A percentile compares a stretch with the other conserved stretches of the same genome.
phyloP scores from a whole-genome alignment of 2,797 vertebrate species.

The Carduelis carduelis region DNA sequence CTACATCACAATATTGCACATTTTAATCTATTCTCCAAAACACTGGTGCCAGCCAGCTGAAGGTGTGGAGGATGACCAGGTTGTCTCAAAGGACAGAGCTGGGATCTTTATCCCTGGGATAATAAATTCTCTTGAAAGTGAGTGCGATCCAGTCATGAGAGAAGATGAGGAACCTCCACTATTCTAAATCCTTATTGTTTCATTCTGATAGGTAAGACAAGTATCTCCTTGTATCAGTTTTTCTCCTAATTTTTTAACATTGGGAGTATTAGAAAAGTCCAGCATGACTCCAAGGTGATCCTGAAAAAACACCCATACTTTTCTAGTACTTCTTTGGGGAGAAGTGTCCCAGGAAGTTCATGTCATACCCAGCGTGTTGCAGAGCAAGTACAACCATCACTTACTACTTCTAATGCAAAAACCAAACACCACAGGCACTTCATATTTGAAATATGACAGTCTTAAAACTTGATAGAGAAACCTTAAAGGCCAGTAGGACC shows the following conservation, averaged over 20 bases:
- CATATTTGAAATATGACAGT: neutral
- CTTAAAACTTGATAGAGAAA: neutral
- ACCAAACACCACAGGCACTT: neutral
- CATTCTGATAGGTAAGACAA: neutral
- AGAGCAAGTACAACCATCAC: neutral
- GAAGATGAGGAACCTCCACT: rapidly evolving
- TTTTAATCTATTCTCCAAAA: neutral
- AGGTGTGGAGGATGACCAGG: too few relatives aligned
- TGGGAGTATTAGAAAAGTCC: neutral
- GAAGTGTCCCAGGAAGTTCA: neutral
- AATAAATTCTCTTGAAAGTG: neutral
- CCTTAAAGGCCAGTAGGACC: neutral
- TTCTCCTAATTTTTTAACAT: neutral
- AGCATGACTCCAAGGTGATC: neutral
- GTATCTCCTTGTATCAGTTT: neutral
- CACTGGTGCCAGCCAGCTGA: neutral
- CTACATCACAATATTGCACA: neutral
- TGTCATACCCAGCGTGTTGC: neutral
- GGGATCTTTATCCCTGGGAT: neutral
- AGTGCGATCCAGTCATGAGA: neutral
- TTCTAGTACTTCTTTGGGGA: neutral
- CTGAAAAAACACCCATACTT: neutral
- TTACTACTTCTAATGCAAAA: neutral
- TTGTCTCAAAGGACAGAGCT: neutral
- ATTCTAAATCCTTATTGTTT: neutral